Evolutionary conservation across 2,888 invertebrate genomes (phyloP), one percentile per base, ranked within the genome.

Genomic region (Flexamia atlantica): DNA sequence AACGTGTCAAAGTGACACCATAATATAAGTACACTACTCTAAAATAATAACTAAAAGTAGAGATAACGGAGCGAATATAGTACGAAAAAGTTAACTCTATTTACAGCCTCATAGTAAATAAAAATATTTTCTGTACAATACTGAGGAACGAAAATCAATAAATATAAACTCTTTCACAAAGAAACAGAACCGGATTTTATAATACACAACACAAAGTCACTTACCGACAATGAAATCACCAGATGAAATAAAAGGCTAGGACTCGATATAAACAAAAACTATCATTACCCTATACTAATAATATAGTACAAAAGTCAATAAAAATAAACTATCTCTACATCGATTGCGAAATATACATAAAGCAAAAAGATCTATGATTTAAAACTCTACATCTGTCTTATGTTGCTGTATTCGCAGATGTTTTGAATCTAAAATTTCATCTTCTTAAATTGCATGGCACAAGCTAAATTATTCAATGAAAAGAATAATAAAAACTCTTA

Each of bases 81-180:
- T 76, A 76, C 53, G 76, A 76, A 76, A 64, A 76, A 28, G 76
- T 76, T 76, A 76, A 76, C 76, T 50, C 76, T 76, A 76, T 76
- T 76, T 76, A 76, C 76, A 76, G 42, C 25, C 40, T 30, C 57
- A 42, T 30, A 50, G 50, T 50, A 76, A 76, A 42, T 42, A 76
- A 76, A 76, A 46, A 76, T 76, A 76, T 74, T 74, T 5, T 76
- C 76, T 76, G 53, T 76, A 76, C 76, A 76, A 25, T 40, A 25
- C 72, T 36, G 40, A 76, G 76, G 76, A 76, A 76, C 76, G 42
- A 68, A 76, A 76, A 76, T 76, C 50, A 76, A 76, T 76, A 76
- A 76, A 76, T 76, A 76, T 76, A 76, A 46, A 50, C 76, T 76
- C 53, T 76, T 76, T 76, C 76, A 30, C 76, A 76, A 36, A 72